Base-by-base conservation (phyloP, 2,888 invertebrate genomes). In the Diadromus collaris region DNA sequence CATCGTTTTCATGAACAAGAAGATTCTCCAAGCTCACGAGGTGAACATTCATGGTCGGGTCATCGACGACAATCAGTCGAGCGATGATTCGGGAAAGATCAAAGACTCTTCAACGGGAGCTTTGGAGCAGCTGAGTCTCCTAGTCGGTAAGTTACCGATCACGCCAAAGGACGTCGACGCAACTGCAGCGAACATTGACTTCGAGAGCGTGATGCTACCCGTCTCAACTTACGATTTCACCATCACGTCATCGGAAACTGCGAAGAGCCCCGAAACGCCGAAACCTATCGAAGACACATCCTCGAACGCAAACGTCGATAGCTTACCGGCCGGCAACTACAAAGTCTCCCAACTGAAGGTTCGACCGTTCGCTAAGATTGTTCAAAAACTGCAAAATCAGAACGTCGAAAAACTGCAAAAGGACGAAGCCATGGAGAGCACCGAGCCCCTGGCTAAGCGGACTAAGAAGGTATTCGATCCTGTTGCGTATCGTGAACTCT, bases 121-220 rank as follows among this genome's bases (percentile, higher is more conserved):
- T n/a, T 6, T 72, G 9, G 4, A 58, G 1, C 29, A 56, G 32
- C 44, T 72, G 21, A 2, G 19, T 19, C 16, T 13, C 7, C 24
- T 72, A 7, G 72, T 64, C 32, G 21, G 44, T 32, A 44, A 27
- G 0, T 32, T 72, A 6, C 72, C 72, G 27, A 9, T 21, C 2
- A 2, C 61, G 21, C 2, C 72, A 29, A 29, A 32, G 7, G 29
- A 16, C 21, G 19, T 16, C 4, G 44, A 44, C 16, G 21, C 21
- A 16, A 44, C 16, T 2, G 24, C 32, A 9, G 16, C 13, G 3
- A 24, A 4, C 13, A 6, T 38, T 2, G 54, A 64, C 46, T 64
- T 64, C 32, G 54, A 72, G 51, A 44, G 29, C 9, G 44, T 72
- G 27, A 21, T 44, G 41, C 16, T 44, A 56, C 56, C 72, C n/a